These are phyloP conservation scores for Festucalex cinctus DNA, from an alignment of 2,113 vertebrate genomes.

Conservation along the genomic window DNA sequence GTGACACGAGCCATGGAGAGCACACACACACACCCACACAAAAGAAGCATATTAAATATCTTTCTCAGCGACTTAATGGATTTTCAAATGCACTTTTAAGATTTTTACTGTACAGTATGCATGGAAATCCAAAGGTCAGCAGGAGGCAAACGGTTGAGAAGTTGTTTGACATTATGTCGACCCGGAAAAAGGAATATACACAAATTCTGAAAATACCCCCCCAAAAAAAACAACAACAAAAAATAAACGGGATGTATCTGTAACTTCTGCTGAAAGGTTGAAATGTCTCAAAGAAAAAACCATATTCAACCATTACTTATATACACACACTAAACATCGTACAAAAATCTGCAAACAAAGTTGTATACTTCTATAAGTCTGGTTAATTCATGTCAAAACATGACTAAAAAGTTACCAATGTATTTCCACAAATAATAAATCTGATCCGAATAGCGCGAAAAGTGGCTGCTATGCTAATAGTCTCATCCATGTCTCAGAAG, in stretches of 20 bases:
- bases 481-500: no score
- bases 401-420: no score
- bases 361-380: no score
- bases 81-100: constrained; percentile 46
- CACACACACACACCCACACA: background rate
- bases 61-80: constrained; percentile 50
- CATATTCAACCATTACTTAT: no score
- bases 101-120: constrained; percentile 23
- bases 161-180: background rate
- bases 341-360: no score
- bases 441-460: no score
- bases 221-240: no score
- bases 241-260: background rate
- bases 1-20: constrained; percentile 7
- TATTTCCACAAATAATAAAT: no score
- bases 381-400: background rate
- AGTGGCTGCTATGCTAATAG: no score
- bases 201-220: background rate
- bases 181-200: background rate
- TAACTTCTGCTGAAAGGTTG: background rate
- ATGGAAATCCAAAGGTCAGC: constrained; percentile 25
- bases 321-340: no score
- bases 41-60: constrained; percentile 30
- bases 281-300: no score
- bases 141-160: constrained; percentile 10